Percentiles rank a stretch among this genome's conserved stretches.
Conservation (phyloP, 2,888 invertebrate genomes). For the Pristionchus japonicus region DNA sequence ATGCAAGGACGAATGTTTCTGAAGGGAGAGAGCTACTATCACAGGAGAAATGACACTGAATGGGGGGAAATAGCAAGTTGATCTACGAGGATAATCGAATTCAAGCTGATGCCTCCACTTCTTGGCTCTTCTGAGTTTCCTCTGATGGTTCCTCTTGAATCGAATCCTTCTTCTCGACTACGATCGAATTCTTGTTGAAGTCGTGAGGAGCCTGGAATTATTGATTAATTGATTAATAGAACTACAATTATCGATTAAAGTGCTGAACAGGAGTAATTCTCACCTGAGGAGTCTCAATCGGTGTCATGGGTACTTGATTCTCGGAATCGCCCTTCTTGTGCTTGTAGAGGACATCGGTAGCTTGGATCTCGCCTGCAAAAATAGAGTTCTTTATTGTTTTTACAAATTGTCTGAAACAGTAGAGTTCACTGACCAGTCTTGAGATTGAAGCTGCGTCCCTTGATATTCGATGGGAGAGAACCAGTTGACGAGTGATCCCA, state of each 20-base stretch:
- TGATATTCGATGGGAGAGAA: constrained; percentile 88
- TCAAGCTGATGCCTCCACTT: background rate
- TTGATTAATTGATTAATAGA: background rate
- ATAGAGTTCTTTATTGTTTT: background rate
- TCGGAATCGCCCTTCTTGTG: constrained; percentile 55
- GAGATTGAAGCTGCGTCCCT: constrained; percentile 86
- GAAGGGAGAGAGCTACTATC: background rate
- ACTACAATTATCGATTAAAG: background rate
- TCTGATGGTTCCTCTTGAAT: background rate
- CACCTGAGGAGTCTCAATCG: constrained; percentile 60
- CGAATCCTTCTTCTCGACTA: background rate
- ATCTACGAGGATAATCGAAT: background rate
- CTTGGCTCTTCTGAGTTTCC: background rate
- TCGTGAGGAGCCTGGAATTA: background rate
- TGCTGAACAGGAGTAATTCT: background rate
- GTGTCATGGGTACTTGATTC: constrained; percentile 53
- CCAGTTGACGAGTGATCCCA: constrained; percentile 95
- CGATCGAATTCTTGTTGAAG: constrained; percentile 38
- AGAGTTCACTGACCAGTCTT: constrained; percentile 76
- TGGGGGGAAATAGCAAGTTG: background rate
- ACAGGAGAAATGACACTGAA: constrained; percentile 20
- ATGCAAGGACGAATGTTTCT: background rate
- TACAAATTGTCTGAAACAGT: background rate
- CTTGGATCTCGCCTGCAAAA: constrained; percentile 65
- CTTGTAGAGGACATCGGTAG: constrained; percentile 67